A percentile compares a stretch with the other conserved stretches of the same genome.
These are phyloP conservation scores for Hestina assimilis DNA, from an alignment of 1,140 invertebrate genomes.

Conservation along the genomic window DNA sequence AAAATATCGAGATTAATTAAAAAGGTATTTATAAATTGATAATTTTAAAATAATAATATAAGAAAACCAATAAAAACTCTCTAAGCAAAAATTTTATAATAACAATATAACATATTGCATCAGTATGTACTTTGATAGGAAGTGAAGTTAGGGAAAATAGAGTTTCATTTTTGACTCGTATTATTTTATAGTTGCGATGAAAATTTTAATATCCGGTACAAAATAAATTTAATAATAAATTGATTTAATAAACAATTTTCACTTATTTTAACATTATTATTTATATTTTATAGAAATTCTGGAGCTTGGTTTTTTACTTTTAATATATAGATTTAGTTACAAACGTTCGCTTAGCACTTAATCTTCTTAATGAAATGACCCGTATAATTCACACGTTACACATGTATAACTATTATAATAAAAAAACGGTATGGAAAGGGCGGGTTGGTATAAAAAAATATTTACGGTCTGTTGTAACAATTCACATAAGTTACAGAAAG, in stretches of 20 bases:
- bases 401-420: slow-evolving; percentile 5
- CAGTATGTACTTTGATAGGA: too few species aligned
- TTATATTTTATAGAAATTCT: too few species aligned
- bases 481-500: slow-evolving; percentile 28
- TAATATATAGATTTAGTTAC: too few species aligned
- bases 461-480: slow-evolving; percentile 21
- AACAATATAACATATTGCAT: too few species aligned
- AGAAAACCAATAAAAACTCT: too few species aligned
- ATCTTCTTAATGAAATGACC: neutral
- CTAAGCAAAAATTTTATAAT: too few species aligned
- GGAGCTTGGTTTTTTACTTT: too few species aligned
- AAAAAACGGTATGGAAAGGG: slow-evolving; percentile 10
- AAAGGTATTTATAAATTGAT: slow-evolving; percentile 81
- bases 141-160: too few species aligned
- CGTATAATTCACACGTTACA: slow-evolving; percentile 2
- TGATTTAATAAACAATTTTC: neutral
- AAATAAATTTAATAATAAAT: neutral
- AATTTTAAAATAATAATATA: too few species aligned
- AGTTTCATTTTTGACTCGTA: too few species aligned
- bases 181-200: too few species aligned
- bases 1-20: slow-evolving; percentile 91
- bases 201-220: neutral
- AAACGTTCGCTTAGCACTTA: too few species aligned
- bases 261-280: neutral
- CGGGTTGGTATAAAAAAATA: slow-evolving; percentile 16